Base-by-base conservation (phyloP, 2,888 invertebrate genomes). In the Caenorhabditis imperialis region DNA sequence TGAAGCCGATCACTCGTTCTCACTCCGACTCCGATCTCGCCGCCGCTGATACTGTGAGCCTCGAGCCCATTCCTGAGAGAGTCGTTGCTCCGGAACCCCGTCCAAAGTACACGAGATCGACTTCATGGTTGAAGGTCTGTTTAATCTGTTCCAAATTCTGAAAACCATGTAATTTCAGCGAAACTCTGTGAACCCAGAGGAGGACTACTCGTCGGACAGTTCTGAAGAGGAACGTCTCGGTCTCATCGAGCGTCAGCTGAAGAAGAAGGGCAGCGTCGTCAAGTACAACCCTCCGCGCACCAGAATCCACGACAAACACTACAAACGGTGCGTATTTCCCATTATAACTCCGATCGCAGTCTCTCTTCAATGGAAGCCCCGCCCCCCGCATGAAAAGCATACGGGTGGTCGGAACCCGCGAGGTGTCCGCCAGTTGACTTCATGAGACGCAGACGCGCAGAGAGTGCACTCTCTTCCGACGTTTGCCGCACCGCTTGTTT, bases 231-330 rank as follows among this genome's bases (percentile, higher is more conserved):
- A 77, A 18, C 48, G 63, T n/a, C 14, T 51, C 2, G 71, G 61
- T 20, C 27, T 77, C 3, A 75, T 75, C 30, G 71, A 77, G 12
- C 53, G 65, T 12, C 77, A 77, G 25, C 48, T 78, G n/a, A 75
- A 69, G 30, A 75, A 72, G 48, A 71, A 60, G 45, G 78, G 75
- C 10, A 69, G 57, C 22, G 14, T 75, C 12, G 78, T 78, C 22
- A 77, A 77, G 38, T 77, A 62, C 71, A 62, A 71, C 25, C 77
- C 77, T n/a, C 77, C 77, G 22, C 51, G 77, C 8, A 62, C 54
- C n/a, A 67, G 54, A 30, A 58, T 77, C 23, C 61, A 74, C 23
- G 45, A 70, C 20, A 74, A 65, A 48, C 62, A 75, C 62, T 77
- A 57, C 45, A 77, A 71, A 48, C 37, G 72, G 74, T 77, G 0